A percentile compares a stretch with the other conserved stretches of the same genome.
phyloP scores from a whole-genome alignment of 2,113 vertebrate genomes.

The Ophiodon elongatus region DNA sequence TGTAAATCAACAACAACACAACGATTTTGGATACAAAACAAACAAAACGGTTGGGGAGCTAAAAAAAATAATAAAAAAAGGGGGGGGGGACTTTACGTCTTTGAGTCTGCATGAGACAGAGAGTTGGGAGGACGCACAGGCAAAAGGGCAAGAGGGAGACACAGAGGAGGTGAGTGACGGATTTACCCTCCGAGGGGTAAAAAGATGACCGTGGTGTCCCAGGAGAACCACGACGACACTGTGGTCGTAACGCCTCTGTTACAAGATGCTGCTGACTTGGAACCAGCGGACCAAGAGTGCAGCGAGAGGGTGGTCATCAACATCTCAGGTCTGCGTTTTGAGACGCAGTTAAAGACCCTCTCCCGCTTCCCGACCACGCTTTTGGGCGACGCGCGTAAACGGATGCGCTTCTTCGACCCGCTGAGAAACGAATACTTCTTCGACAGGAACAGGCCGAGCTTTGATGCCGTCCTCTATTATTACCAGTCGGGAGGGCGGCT shows the following conservation, averaged over 20 bases:
- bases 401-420: constrained; percentile 94
- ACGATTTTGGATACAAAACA: constrained; percentile 26
- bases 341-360: constrained; percentile 93
- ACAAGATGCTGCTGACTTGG: constrained; percentile 72
- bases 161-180: constrained; percentile 70
- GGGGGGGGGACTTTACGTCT: constrained; percentile 35
- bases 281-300: constrained; percentile 82
- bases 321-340: constrained; percentile 94
- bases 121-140: constrained; percentile 50
- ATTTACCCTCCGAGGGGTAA: constrained; percentile 70
- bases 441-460: constrained; percentile 94
- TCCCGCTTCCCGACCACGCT: constrained; percentile 92
- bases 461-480: constrained; percentile 94
- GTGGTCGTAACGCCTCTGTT: constrained; percentile 68
- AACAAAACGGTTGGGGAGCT: neutral
- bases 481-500: constrained; percentile 94
- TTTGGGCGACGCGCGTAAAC: constrained; percentile 90
- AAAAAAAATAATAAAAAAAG: neutral
- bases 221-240: constrained; percentile 80
- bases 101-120: constrained; percentile 60
- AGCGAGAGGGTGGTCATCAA: constrained; percentile 93
- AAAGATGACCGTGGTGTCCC: constrained; percentile 83
- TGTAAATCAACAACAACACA: constrained; percentile 55
- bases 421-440: constrained; percentile 96
- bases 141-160: constrained; percentile 62